phyloP scores from a whole-genome alignment of 1,140 invertebrate species.

The Meloidogyne exigua region DNA sequence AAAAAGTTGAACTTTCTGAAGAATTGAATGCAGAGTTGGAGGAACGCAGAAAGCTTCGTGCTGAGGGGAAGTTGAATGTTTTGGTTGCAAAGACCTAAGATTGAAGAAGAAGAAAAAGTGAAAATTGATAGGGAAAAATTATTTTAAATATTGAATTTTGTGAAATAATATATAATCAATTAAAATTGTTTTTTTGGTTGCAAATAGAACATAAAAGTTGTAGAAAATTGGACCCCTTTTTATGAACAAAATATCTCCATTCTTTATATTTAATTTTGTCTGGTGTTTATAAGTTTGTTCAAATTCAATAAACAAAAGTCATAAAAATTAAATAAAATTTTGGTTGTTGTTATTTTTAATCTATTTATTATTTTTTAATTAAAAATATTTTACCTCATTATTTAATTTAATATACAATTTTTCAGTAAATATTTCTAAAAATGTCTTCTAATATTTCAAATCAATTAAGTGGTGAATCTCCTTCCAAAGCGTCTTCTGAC shows the following conservation, averaged over 20 bases:
- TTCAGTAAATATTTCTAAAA: too few species aligned
- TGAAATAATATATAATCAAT: background rate
- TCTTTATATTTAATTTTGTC: too few species aligned
- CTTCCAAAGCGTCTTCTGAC: conserved; percentile 24
- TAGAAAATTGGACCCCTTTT: too few species aligned
- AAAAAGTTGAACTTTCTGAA: background rate
- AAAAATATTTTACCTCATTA: background rate
- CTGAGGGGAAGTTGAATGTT: conserved; percentile 7
- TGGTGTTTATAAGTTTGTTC: too few species aligned
- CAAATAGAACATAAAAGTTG: background rate
- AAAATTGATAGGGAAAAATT: background rate
- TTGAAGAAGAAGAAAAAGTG: background rate
- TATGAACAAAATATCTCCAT: background rate
- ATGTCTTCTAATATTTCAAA: background rate
- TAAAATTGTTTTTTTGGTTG: background rate
- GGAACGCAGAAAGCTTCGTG: conserved; percentile 20
- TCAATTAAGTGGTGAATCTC: background rate
- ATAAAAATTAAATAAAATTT: too few species aligned
- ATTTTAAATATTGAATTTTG: background rate
- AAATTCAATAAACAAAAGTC: too few species aligned
- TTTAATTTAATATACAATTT: background rate
- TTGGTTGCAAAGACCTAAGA: conserved; percentile 1
- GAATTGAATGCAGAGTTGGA: conserved; percentile 21
- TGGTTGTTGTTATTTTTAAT: too few species aligned
- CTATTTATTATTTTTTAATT: background rate